Evolutionary conservation across 1,140 invertebrate genomes (phyloP).

Genomic region (Lutraria rhynchaena): DNA sequence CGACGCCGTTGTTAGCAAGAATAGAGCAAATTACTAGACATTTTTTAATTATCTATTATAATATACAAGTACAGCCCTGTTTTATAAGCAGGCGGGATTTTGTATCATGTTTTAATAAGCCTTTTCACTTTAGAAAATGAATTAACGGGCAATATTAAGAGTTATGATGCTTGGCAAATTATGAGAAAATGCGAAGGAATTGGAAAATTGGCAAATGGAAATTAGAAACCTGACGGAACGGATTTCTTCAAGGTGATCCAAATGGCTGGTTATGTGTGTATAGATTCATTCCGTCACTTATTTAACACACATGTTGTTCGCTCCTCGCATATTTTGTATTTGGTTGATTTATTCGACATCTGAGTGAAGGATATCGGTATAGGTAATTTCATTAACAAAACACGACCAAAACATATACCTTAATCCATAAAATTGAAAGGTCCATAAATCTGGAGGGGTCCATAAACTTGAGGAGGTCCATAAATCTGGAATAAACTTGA

Average conservation of each 20-base stretch:
- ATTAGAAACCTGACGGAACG: not conserved
- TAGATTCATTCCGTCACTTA: not conserved
- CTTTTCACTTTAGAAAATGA: not conserved
- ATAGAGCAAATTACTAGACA: not conserved
- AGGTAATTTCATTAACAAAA: too few relatives aligned
- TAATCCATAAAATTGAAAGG: too few relatives aligned
- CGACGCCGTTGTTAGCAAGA: not conserved
- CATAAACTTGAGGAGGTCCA: too few relatives aligned
- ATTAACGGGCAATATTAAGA: not conserved
- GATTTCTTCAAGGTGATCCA: not conserved
- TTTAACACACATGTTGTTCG: too few relatives aligned
- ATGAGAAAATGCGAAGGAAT: constrained; percentile 8
- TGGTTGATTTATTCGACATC: too few relatives aligned
- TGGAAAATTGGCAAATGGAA: not conserved
- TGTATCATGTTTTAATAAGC: constrained; percentile 4
- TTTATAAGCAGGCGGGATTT: constrained; percentile 30
- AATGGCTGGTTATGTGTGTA: not conserved
- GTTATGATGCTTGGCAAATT: too few relatives aligned
- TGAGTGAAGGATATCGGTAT: too few relatives aligned
- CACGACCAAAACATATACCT: too few relatives aligned
- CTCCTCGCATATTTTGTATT: too few relatives aligned
- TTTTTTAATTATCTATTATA: constrained; percentile 25
- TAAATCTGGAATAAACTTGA: too few relatives aligned
- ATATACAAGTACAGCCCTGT: constrained; percentile 18
- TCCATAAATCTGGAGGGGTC: too few relatives aligned